phyloP scores from a whole-genome alignment of 1,140 invertebrate genomes.

The Eumaeus atala region DNA sequence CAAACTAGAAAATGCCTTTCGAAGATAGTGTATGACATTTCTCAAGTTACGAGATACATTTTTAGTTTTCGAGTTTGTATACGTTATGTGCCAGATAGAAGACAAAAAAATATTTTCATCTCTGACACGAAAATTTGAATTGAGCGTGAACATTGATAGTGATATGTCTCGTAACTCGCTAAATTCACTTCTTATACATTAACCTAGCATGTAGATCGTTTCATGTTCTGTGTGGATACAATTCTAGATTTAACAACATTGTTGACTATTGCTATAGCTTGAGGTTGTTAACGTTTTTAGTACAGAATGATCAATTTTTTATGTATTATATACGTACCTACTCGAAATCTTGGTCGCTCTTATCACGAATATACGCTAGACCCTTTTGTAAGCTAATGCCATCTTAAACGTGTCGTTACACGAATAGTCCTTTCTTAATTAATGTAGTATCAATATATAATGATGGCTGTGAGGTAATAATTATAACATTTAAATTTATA shows the following conservation, averaged over 20 bases:
- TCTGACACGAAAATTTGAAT: too few species aligned
- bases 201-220: constrained; percentile 40
- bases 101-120: too few species aligned
- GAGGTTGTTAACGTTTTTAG: constrained; percentile 73
- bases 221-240: constrained; percentile 67
- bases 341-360: constrained; percentile 57
- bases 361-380: constrained; percentile 66
- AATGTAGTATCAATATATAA: constrained; percentile 73
- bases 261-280: constrained; percentile 75
- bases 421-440: constrained; percentile 70
- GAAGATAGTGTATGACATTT: too few species aligned
- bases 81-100: too few species aligned
- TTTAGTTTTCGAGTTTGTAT: too few species aligned
- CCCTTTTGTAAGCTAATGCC: constrained; percentile 68
- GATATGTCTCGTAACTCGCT: too few species aligned
- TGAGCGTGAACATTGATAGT: too few species aligned
- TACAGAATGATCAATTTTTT: constrained; percentile 68
- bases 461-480: constrained; percentile 74
- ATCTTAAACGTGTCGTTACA: constrained; percentile 64
- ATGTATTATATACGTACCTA: constrained; percentile 70
- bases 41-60: too few species aligned
- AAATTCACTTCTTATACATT: constrained; percentile 23
- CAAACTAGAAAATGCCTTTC: too few species aligned
- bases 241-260: constrained; percentile 69
- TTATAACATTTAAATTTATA: constrained; percentile 72